Conservation (phyloP, 2,113 vertebrate species). For the Bos javanicus region DNA sequence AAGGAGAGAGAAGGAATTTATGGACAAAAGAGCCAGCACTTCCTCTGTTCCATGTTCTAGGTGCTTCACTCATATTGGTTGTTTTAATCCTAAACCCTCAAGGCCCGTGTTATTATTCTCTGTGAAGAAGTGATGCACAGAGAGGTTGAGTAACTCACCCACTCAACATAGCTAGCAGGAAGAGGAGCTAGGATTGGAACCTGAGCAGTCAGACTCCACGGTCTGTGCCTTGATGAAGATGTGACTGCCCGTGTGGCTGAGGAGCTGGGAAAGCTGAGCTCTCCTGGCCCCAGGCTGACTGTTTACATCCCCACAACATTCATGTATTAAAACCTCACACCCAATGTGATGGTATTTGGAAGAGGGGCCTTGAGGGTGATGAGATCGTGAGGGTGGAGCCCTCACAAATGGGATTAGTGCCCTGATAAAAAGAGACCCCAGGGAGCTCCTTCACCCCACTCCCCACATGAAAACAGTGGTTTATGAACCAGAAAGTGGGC, state of each 20-base stretch:
- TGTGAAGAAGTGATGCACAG: background rate
- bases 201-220: background rate
- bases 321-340: background rate
- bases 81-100: background rate
- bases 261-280: background rate
- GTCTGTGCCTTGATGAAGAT: background rate
- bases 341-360: background rate
- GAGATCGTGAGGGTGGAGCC: background rate
- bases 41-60: background rate
- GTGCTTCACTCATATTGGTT: background rate
- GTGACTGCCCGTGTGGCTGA: background rate
- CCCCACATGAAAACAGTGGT: rapidly evolving
- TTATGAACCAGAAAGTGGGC: background rate
- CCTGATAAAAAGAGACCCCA: background rate
- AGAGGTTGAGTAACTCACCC: background rate
- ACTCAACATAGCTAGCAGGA: background rate
- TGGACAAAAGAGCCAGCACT: background rate
- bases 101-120: background rate
- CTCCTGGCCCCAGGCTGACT: background rate
- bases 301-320: background rate
- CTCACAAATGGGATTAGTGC: background rate
- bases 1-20: background rate
- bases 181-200: background rate
- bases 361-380: background rate
- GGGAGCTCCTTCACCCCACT: background rate